Evolutionary conservation across 2,888 invertebrate genomes (phyloP).

Genomic region (Cinara cedri): DNA sequence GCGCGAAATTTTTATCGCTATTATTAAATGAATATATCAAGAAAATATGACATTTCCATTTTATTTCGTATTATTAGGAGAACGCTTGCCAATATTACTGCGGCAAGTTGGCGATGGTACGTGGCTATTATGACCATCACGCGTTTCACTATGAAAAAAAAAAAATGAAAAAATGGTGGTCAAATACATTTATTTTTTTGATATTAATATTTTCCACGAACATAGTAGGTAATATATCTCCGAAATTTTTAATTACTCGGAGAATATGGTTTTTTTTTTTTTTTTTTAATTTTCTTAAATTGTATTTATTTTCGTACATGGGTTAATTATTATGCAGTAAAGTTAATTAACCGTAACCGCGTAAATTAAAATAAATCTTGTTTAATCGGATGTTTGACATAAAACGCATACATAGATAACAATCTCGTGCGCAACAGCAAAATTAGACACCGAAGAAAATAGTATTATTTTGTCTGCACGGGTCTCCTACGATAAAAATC

Average conservation of each 20-base stretch:
- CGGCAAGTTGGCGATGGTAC: too few relatives aligned
- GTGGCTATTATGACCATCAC: too few relatives aligned
- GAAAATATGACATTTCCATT: slow-evolving; percentile 41
- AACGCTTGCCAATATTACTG: slow-evolving; percentile 33
- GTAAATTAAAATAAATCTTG: neutral
- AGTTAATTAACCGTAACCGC: neutral
- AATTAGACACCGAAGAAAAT: slow-evolving; percentile 7
- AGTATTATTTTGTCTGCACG: neutral
- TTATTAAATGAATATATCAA: slow-evolving; percentile 40
- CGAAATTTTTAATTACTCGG: too few relatives aligned
- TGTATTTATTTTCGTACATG: too few relatives aligned
- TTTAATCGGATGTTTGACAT: neutral
- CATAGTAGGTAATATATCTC: too few relatives aligned
- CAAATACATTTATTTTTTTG: too few relatives aligned
- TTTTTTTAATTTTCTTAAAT: too few relatives aligned
- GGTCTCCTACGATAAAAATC: neutral
- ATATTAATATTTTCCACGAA: too few relatives aligned
- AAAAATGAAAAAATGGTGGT: too few relatives aligned
- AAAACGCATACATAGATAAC: neutral
- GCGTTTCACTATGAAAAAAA: too few relatives aligned
- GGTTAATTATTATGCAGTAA: too few relatives aligned
- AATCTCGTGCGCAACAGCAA: neutral
- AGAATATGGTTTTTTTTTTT: too few relatives aligned
- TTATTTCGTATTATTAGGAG: slow-evolving; percentile 9
- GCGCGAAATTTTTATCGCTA: neutral